Conservation (phyloP, 2,113 vertebrate species). For the Electrona antarctica region DNA sequence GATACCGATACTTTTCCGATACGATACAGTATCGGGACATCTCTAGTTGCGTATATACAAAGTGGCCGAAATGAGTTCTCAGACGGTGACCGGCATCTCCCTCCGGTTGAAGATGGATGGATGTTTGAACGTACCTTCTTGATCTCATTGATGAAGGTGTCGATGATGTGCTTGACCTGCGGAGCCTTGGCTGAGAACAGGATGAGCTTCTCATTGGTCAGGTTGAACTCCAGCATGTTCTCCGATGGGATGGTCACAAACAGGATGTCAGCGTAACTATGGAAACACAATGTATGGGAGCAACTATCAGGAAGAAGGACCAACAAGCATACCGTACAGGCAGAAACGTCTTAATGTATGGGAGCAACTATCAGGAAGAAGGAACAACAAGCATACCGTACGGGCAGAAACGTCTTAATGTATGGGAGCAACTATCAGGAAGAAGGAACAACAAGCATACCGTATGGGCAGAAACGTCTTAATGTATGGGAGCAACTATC, state of each 20-base stretch:
- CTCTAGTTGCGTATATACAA: too few species aligned
- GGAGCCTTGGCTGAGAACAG: slow-evolving; percentile 93
- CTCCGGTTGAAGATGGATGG: too few species aligned
- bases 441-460: too few species aligned
- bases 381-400: too few species aligned
- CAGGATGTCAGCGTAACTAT: slow-evolving; percentile 91
- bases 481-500: neutral
- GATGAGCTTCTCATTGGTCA: slow-evolving; percentile 92
- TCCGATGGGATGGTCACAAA: slow-evolving; percentile 92
- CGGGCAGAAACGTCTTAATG: too few species aligned
- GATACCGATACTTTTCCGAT: too few species aligned
- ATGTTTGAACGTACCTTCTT: slow-evolving; percentile 83
- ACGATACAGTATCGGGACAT: too few species aligned
- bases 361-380: neutral
- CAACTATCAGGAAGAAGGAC: neutral
- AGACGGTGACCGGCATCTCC: too few species aligned
- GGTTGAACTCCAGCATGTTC: slow-evolving; percentile 97
- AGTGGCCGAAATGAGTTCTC: too few species aligned
- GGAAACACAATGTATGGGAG: neutral
- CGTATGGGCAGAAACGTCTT: too few species aligned
- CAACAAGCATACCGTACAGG: too few species aligned
- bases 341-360: too few species aligned
- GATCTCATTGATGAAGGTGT: slow-evolving; percentile 91
- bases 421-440: neutral
- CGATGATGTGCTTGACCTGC: slow-evolving; percentile 92